These are phyloP conservation scores for Sigmodon hispidus DNA, from an alignment of 2,113 vertebrate genomes.

Conservation along the genomic window DNA sequence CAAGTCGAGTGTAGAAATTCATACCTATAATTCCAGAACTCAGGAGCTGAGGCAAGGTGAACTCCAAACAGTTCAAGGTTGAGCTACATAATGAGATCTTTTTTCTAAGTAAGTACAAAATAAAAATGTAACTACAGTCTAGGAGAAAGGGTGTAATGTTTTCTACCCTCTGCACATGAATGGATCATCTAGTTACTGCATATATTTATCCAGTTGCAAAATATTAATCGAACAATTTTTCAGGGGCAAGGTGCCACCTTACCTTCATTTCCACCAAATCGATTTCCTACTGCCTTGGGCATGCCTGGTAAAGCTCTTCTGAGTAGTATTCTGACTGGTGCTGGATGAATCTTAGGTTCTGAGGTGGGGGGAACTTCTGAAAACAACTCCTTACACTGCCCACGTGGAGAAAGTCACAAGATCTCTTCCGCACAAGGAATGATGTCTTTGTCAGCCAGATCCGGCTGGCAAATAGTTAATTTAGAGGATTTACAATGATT, in stretches of 20 bases:
- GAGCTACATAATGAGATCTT: neutral
- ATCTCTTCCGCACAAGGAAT: neutral
- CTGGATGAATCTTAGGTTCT: neutral
- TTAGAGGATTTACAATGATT: neutral
- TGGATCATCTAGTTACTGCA: neutral
- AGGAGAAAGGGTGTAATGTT: neutral
- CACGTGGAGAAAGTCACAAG: neutral
- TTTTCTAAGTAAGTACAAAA: neutral
- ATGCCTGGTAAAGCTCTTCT: neutral
- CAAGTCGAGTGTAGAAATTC: neutral
- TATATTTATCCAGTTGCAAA: neutral
- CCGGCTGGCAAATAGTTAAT: neutral
- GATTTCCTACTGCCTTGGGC: neutral
- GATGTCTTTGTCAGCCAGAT: neutral
- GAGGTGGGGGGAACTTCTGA: neutral
- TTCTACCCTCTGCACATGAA: neutral
- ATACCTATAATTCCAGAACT: neutral
- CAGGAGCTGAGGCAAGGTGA: neutral
- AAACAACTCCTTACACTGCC: neutral
- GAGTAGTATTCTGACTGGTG: neutral
- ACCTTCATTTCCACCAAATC: neutral
- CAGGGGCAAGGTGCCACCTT: neutral
- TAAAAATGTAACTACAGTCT: neutral
- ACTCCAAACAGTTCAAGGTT: neutral
- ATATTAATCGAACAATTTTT: slow-evolving; percentile 31